Evolutionary conservation across 1,140 invertebrate species (phyloP), one percentile per base, ranked within the genome.

Genomic region (Papilio dardanus): DNA sequence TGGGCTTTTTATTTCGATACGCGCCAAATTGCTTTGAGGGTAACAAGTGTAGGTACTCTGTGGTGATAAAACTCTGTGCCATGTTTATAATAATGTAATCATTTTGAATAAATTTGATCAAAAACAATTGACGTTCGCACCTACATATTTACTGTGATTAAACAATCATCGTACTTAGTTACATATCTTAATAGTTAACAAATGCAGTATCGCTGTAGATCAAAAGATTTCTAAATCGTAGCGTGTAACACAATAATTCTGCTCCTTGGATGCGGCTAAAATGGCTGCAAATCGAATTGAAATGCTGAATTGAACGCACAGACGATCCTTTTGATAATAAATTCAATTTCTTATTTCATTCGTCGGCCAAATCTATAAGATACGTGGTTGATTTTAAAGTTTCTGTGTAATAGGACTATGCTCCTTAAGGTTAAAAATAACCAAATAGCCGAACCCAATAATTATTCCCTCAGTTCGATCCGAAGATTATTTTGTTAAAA

Each of bases 211-310:
- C 12, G 35, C 74, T 71, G 65, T 77, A 82, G 82, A 87, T 87
- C 83, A 87, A 87, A 87, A 79, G 62, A 58, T 33, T 75, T 74
- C 74, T 71, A 77, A 80, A 83, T 77, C 80, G 76, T 74, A 50
- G 84, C 84, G 84, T 67, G 75, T 89, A 86, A 88, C 81, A 79
- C 74, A 86, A 87, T 88, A 86, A 85, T 81, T 83, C 81, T 75
- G 79, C 81, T 81, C 84, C 81, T 82, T 76, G 77, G 75, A 73
- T 76, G 30, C 67, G 54, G 35, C 74, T 77, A 86, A 87, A 77
- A 79, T 82, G 78, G 81, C 88, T 86, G 74, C 65, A 90, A 90
- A 90, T 90, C 83, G 86, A 88, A 89, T 89, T 81, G 78, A 68
- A 74, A 82, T 83, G 83, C 62, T 83, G 80, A 74, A 68, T 42